Base-by-base conservation (phyloP, 2,888 invertebrate species). In the Ethmia dodecea region DNA sequence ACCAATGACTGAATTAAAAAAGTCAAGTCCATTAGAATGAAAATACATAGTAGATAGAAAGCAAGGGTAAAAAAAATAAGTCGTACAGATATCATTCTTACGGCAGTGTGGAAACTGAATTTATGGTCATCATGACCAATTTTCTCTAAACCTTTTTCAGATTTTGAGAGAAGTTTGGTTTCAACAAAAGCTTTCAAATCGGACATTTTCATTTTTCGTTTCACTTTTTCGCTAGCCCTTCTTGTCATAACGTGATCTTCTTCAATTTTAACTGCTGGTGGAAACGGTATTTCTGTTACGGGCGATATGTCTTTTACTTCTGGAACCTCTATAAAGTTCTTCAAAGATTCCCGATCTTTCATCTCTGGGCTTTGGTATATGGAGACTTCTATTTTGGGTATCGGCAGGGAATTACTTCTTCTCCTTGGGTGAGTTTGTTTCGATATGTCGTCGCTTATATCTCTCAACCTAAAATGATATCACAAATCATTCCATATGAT, bases 171-270 rank as follows among this genome's bases (percentile, higher is more conserved):
- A 52, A 96, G 81, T 74, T 96, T 96, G 0, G 95, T 95, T 71
- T 97, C 97, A 10, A 97, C 96, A 58, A 97, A 96, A 1, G 96
- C 94, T 68, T 94, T 92, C 22, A 97, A 74, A 63, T 97, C 97
- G 0, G 95, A 92, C 91, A 97, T 96, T 86, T 96, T 95, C 89
- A 95, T 95, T 62, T 93, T 90, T 33, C 92, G 92, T 68, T 95
- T 95, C 5, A 90, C 89, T 68, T 95, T 95, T 61, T 95, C 95
- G 60, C 94, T 95, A 1, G 92, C 90, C 26, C 94, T 84, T 47
- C 95, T 59, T 1, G 60, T 62, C 67, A 87, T 86, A 0, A 67
- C 41, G 3, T 51, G 59, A 11, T 86, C 86, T 40, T 86, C 86
- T 12, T 26, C 26, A 1, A 56, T 37, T 54, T 78, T 83, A 0